phyloP scores from a whole-genome alignment of 2,113 vertebrate genomes.

The Pterocles burchelli region DNA sequence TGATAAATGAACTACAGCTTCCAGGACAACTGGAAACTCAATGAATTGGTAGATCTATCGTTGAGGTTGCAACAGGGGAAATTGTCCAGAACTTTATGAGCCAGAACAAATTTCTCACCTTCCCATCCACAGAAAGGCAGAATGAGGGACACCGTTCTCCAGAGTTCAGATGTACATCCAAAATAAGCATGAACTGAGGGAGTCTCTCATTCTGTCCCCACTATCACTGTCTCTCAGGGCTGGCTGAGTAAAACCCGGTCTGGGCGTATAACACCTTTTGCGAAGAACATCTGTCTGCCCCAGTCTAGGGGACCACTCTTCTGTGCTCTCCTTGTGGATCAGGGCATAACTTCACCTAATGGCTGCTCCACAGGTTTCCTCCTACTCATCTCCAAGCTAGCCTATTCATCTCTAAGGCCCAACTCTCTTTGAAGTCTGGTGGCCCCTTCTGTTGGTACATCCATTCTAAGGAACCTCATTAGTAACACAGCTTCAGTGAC shows the following conservation, averaged over 20 bases:
- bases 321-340: too few relatives aligned
- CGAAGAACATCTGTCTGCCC: neutral
- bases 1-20: neutral
- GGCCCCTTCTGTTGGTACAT: accelerated
- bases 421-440: neutral
- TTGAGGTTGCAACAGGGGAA: neutral
- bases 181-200: too few relatives aligned
- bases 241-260: neutral
- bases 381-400: neutral
- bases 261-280: neutral
- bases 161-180: too few relatives aligned
- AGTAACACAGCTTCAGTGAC: neutral
- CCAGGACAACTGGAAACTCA: neutral
- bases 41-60: neutral
- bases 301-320: neutral
- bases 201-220: too few relatives aligned
- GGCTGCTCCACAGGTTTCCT: neutral
- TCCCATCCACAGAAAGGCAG: too few relatives aligned
- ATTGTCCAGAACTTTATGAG: too few relatives aligned
- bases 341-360: neutral
- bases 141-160: too few relatives aligned
- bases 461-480: neutral
- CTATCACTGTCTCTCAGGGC: too few relatives aligned
- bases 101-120: too few relatives aligned
- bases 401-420: neutral